Evolutionary conservation across 2,113 vertebrate species (phyloP), one percentile per base, ranked within the genome.

Genomic region (Piaya cayana): DNA sequence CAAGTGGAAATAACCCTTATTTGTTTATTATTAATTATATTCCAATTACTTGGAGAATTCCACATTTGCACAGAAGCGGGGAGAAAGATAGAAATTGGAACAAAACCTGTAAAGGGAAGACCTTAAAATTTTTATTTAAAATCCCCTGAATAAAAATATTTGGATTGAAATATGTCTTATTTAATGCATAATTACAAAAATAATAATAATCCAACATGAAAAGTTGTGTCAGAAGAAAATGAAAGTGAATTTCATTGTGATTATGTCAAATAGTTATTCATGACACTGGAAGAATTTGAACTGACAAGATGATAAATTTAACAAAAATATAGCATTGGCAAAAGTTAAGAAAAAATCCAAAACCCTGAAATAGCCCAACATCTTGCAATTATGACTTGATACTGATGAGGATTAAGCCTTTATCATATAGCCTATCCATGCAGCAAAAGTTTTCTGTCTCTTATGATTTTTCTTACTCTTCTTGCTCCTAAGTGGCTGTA

Each of bases 401-500:
- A 47, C 29, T 36, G 47, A 36, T 26, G 11, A 53, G 9, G 18
- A 74, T 19, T 29, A 74, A 87, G 18, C 4, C 43, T 79, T 74
- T 58, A 47, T n/a, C 26, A 15, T 5, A 36, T 5, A 2, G 11
- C 9, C 16, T 64, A 25, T 8, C 13, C 0, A 0, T n/a, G 20
- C 8, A 42, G 20, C 22, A 53, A 18, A 63, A 42, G 5, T 18
- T 15, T 3, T 22, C 47, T 63, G 16, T 49, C 26, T 53, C 9
- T 45, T 37, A 12, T 5, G 29, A 30, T 15, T 82, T 68, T 20
- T 39, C 15, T 67, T 76, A 55, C 19, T 2, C 4, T 65, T 8
- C 20, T 70, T 64, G 45, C 6, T 8, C 3, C 14, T 65, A 76
- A n/a, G 5, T 43, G 62, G 6, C 11, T 0, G 1, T 11, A 43